Base-by-base conservation (phyloP, 2,797 vertebrate genomes). In the Poecilia wingei region DNA sequence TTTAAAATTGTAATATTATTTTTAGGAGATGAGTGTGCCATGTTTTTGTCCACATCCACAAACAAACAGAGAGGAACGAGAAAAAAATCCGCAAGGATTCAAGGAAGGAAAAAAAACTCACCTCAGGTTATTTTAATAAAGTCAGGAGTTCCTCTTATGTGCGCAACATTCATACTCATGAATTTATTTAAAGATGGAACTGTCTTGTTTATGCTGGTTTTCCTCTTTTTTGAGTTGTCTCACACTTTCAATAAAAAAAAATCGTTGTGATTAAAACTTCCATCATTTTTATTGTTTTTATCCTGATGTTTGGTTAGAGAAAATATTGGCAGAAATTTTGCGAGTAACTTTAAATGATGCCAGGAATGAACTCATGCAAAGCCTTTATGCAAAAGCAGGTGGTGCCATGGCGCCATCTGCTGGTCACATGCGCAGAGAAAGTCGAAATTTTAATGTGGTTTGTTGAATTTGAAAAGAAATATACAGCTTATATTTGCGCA, bases 61-160 rank as follows among this genome's bases (percentile, higher is more conserved):
- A 84, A 92, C 88, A 89, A 41, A 86, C 41, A 79, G 78, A 82
- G 84, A 86, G 84, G 82, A 85, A 79, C 22, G 71, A 77, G 73
- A 61, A n/a, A 59, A 41, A 86, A 73, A 72, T 86, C 79, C 88
- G 95, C 91, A 92, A 94, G 96, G 94, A 86, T 82, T 84, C 77
- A 94, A 93, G 6, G 31, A 51, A 33, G n/a, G 39, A 39, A 28
- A 95, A 95, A 95, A 61, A 31, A 61, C 13, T 96, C 87, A 95
- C 96, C 97, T 98, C 97, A 98, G 97, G 97, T 97, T 97, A 96
- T 96, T 96, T 97, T 96, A 96, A 97, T 97, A 95, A 96, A 94
- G 92, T 84, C 88, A 95, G 94, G 95, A 95, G 89, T 95, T 96
- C 95, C 95, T 97, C 95, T 87, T 16, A 94, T 94, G 94, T 91